Evolutionary conservation across 2,888 invertebrate genomes (phyloP).

Genomic region (Sialis fuliginosa): DNA sequence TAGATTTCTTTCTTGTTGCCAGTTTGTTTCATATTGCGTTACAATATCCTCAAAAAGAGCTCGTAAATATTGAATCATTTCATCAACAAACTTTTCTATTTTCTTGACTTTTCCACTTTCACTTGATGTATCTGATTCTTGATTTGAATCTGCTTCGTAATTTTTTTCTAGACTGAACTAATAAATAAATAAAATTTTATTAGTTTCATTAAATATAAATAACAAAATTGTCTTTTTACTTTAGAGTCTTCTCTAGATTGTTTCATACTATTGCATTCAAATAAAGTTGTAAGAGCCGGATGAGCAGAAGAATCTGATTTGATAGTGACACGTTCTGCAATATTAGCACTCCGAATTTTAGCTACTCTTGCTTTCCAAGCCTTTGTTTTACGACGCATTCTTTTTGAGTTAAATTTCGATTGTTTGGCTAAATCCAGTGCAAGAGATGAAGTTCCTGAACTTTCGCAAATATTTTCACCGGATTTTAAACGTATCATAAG

Average conservation of each 20-base stretch:
- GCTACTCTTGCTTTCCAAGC: slow-evolving; percentile 16
- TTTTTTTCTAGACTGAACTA: not conserved
- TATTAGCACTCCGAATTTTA: slow-evolving; percentile 16
- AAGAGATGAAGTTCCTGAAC: no score
- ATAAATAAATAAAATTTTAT: slow-evolving; percentile 3
- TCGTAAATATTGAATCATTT: slow-evolving; percentile 11
- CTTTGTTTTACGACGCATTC: slow-evolving; percentile 16
- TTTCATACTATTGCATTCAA: no score
- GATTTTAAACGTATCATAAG: no score
- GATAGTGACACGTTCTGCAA: slow-evolving; percentile 12
- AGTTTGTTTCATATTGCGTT: slow-evolving; percentile 17
- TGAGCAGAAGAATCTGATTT: slow-evolving; percentile 2
- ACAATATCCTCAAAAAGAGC: slow-evolving; percentile 18
- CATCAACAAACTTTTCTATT: not conserved
- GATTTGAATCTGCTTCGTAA: not conserved
- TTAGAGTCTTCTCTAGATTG: no score
- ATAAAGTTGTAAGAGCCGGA: no score
- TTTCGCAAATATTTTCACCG: no score
- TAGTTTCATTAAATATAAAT: no score
- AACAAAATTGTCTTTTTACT: no score
- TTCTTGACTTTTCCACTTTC: slow-evolving; percentile 1
- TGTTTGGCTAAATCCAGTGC: no score
- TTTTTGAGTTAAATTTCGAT: slow-evolving; percentile 11
- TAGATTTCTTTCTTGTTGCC: slow-evolving; percentile 19
- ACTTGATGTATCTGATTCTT: slow-evolving; percentile 1